phyloP scores from a whole-genome alignment of 2,888 invertebrate species.

The Troides oblongomaculatus region DNA sequence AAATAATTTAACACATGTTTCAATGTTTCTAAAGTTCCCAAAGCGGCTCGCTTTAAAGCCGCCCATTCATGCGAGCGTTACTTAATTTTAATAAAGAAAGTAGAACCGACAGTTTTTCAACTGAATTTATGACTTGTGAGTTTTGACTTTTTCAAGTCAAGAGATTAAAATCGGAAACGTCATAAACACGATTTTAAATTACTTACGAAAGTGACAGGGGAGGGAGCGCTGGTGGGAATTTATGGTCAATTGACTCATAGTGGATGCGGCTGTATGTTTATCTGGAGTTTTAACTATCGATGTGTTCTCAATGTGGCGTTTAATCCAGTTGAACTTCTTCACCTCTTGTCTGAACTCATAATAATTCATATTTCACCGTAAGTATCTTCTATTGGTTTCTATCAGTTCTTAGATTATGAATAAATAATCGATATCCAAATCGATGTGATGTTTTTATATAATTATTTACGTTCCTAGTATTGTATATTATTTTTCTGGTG shows the following conservation, averaged over 20 bases:
- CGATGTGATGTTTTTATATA: too few species aligned
- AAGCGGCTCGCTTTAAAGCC: constrained; percentile 10
- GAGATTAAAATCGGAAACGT: constrained; percentile 32
- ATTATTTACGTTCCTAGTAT: too few species aligned
- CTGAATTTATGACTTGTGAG: constrained; percentile 30
- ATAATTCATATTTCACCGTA: too few species aligned
- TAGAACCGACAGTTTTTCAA: constrained; percentile 17
- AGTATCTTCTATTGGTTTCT: too few species aligned
- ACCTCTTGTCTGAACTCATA: background rate
- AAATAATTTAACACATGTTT: background rate
- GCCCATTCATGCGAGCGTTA: constrained; percentile 6
- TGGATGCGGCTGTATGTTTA: constrained; percentile 30
- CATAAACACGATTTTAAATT: constrained; percentile 43
- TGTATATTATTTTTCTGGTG: too few species aligned
- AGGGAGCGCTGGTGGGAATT: constrained; percentile 37
- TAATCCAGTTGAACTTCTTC: background rate
- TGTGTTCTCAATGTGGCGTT: constrained; percentile 17
- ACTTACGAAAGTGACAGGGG: constrained; percentile 42
- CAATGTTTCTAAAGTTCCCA: background rate
- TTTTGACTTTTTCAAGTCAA: constrained; percentile 23
- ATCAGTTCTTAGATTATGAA: too few species aligned
- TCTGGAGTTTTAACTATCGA: constrained; percentile 20
- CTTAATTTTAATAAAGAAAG: constrained; percentile 27
- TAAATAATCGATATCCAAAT: too few species aligned
- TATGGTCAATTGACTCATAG: constrained; percentile 38